Evolutionary conservation across 2,797 vertebrate species (phyloP), one percentile per base, ranked within the genome.

Genomic region (Thamnophis elegans): DNA sequence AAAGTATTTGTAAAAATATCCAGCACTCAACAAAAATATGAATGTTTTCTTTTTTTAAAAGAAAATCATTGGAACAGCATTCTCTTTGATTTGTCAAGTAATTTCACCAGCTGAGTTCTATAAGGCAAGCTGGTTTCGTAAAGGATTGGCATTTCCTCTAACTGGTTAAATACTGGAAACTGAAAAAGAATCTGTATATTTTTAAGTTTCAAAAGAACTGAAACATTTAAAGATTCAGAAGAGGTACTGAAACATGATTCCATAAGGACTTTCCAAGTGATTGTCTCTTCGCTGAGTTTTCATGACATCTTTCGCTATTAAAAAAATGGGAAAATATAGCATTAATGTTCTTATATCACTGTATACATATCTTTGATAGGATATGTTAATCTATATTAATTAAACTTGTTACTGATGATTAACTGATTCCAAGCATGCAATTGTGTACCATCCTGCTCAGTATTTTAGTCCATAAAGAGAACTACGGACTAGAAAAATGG

Each of bases 161-260:
- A 98, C 95, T 95, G 96, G 97, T 96, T 97, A 26, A 96, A 96
- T 95, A 96, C 89, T 95, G 93, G 94, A 55, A 91, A 89, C 42
- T 92, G 94, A 89, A 88, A 95, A 92, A n/a, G 47, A 60, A 28
- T 95, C 95, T 97, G 91, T 90, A 96, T 95, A 95, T 95, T 93
- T 96, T 97, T 95, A 94, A 96, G 97, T 97, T 98, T 97, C 97
- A 97, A 97, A 96, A 97, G 96, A 97, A 98, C 93, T 97, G 97
- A 98, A 97, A 97, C 97, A 94, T 96, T 95, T 95, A 95, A 95
- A 95, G 96, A 95, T 96, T 97, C 95, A 96, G 94, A 97, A 96
- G 95, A 98, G 97, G 98, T 97, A 98, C 98, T 97, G 97, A 97
- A 96, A 97, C 90, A 96, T 86, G 95, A 96, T 94, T 98, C 97